phyloP scores from a whole-genome alignment of 64 coral and sea anemone species.

The Astreopora myriophthalma region DNA sequence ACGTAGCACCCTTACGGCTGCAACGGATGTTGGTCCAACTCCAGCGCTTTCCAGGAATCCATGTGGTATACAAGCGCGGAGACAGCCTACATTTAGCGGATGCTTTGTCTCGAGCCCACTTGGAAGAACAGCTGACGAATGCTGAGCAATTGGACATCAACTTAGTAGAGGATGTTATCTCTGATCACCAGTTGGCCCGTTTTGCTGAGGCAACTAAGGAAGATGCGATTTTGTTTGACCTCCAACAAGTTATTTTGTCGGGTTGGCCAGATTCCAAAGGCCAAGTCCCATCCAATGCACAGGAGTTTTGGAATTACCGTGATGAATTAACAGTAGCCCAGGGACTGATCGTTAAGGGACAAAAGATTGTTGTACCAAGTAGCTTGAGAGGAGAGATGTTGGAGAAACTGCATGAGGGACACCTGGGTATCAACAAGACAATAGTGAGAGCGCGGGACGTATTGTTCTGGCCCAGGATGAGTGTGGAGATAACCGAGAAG shows the following conservation, averaged over 20 bases:
- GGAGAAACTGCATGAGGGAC: no score
- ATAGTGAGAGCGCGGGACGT: no score
- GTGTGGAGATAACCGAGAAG: no score
- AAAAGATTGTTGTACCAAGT: background rate
- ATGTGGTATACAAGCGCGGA: constrained; percentile 11
- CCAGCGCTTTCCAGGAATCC: background rate
- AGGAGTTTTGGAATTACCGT: background rate
- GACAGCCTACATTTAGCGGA: background rate
- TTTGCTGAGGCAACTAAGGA: constrained; percentile 14
- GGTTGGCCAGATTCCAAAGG: constrained; percentile 26
- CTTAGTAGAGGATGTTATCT: constrained; percentile 15
- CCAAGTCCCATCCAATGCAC: background rate
- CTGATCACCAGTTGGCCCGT: background rate
- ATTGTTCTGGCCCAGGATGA: no score
- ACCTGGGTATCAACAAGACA: no score
- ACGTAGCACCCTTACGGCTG: background rate
- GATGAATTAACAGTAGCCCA: constrained; percentile 10
- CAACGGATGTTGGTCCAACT: constrained; percentile 45
- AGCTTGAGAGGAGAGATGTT: no score
- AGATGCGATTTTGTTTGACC: constrained; percentile 7
- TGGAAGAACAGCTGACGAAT: no score
- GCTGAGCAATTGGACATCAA: constrained; percentile 23
- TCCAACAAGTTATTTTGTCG: background rate
- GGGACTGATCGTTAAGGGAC: no score
- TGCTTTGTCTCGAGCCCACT: no score